Percentiles rank a stretch among this genome's conserved stretches.
These are phyloP conservation scores for Aythya baeri DNA, from an alignment of 2,113 vertebrate species.

Conservation along the genomic window DNA sequence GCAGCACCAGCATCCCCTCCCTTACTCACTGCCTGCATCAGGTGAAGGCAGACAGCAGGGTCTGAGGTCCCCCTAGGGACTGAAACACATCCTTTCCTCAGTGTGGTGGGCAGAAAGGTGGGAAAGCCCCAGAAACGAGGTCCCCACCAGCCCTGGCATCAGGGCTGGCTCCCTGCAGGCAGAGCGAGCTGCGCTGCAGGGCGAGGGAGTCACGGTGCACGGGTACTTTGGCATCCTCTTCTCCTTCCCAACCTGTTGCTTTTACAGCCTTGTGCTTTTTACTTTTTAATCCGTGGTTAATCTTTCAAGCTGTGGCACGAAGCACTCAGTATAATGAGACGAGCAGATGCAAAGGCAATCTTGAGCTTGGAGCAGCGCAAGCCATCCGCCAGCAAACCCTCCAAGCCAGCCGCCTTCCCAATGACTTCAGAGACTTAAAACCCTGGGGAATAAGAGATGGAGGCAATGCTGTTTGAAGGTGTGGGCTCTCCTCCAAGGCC, in stretches of 20 bases:
- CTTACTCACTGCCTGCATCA: neutral
- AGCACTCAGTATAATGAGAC: rapidly evolving
- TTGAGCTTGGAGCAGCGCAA: rapidly evolving
- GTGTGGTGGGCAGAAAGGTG: too few species aligned
- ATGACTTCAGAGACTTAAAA: rapidly evolving
- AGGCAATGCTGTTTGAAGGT: neutral
- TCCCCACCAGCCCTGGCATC: neutral
- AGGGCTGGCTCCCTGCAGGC: neutral
- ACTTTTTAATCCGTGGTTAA: neutral
- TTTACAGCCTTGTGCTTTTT: rapidly evolving
- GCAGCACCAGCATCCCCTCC: too few species aligned
- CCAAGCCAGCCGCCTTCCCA: neutral
- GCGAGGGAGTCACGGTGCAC: too few species aligned
- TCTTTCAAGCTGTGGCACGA: rapidly evolving
- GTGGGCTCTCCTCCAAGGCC: rapidly evolving
- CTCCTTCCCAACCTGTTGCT: neutral
- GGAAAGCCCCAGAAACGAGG: neutral
- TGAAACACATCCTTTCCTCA: neutral
- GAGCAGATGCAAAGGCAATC: neutral
- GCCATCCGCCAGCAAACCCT: neutral
- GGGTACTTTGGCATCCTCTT: rapidly evolving
- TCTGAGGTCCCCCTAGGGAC: neutral
- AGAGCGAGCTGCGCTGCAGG: too few species aligned
- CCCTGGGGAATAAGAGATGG: rapidly evolving
- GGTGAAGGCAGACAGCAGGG: constrained; percentile 11